Conservation (phyloP, 53 echinoderm and acorn worm genomes). For the Glandiceps talaboti region DNA sequence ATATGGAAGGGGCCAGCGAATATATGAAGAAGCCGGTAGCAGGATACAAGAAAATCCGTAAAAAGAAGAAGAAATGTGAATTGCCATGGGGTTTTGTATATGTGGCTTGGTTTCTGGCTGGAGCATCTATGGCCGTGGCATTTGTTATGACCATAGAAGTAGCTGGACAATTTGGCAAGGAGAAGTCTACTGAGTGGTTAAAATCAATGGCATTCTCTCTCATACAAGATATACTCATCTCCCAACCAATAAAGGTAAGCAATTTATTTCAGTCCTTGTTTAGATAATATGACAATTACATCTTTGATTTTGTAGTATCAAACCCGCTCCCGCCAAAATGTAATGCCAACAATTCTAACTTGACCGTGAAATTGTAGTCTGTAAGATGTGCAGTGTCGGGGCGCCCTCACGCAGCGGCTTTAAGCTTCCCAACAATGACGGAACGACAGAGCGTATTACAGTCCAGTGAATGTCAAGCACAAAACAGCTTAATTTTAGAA, state of each 20-base stretch:
- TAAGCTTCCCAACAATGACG: too few relatives aligned
- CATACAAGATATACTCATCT: constrained; percentile 76
- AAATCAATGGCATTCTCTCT: constrained; percentile 72
- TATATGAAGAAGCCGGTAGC: background rate
- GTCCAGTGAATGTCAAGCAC: too few relatives aligned
- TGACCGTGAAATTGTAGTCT: too few relatives aligned
- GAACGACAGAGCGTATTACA: too few relatives aligned
- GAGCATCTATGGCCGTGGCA: constrained; percentile 37
- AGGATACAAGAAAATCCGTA: background rate
- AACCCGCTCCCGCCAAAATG: too few relatives aligned
- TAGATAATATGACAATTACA: too few relatives aligned
- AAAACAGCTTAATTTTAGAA: too few relatives aligned
- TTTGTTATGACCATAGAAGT: constrained; percentile 86
- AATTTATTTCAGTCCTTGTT: too few relatives aligned
- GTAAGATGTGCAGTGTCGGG: too few relatives aligned
- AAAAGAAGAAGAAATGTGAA: background rate
- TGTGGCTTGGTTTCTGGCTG: constrained; percentile 61
- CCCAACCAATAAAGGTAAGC: constrained; percentile 81
- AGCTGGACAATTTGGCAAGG: constrained; percentile 66
- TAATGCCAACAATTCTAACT: too few relatives aligned
- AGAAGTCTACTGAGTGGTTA: constrained; percentile 82
- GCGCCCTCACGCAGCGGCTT: too few relatives aligned
- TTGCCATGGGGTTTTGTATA: constrained; percentile 68
- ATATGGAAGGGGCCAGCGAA: background rate
- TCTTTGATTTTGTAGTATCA: too few relatives aligned